Evolutionary conservation across 2,797 vertebrate species (phyloP), one percentile per base, ranked within the genome.

Genomic region (Sebastolobus alascanus): DNA sequence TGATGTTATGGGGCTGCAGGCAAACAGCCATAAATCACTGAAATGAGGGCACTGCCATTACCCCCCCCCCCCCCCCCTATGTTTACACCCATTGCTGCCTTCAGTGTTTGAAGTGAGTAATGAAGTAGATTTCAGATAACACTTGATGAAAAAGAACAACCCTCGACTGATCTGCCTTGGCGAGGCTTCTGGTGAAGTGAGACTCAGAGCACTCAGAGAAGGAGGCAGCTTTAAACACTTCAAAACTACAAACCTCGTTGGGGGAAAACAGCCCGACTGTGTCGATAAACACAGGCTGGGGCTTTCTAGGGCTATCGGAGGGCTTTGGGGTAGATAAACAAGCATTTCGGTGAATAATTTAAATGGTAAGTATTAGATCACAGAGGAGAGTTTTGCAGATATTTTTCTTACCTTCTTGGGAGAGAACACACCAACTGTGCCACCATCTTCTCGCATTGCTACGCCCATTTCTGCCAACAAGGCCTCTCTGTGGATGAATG

Each of bases 391-490:
- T 58, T 72, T 40, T 50, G 22, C 29, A 61, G 27, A 54, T 50
- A 18, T 61, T 14, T 18, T 68, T 84, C 87, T 78, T 96, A 99
- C 98, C 97, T 99, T 99, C 90, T 99, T 99, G 56, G 98, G 99
- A 68, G 98, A 99, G 90, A 99, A 99, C 20, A 99, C 98, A 0
- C 99, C 99, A 78, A 99, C 89, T 3, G 98, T 99, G 58, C 98
- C 98, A 2, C 99, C 98, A 1, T 99, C 98, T 88, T 99, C 99
- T 75, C 98, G 94, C 96, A 99, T 99, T 83, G 99, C 99, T 68
- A 99, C 99, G 0, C 99, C 99, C 98, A 99, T 99, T 94, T 99
- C 98, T 0, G 98, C 98, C 84, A 99, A 95, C 93, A 99, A 92
- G 0, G 99, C 98, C 91, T 99, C 99, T 94, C 99, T 99, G 95